A percentile compares a stretch with the other conserved stretches of the same genome.
Evolutionary conservation across 1,140 invertebrate species (phyloP).

Genomic region (Orussus abietinus): DNA sequence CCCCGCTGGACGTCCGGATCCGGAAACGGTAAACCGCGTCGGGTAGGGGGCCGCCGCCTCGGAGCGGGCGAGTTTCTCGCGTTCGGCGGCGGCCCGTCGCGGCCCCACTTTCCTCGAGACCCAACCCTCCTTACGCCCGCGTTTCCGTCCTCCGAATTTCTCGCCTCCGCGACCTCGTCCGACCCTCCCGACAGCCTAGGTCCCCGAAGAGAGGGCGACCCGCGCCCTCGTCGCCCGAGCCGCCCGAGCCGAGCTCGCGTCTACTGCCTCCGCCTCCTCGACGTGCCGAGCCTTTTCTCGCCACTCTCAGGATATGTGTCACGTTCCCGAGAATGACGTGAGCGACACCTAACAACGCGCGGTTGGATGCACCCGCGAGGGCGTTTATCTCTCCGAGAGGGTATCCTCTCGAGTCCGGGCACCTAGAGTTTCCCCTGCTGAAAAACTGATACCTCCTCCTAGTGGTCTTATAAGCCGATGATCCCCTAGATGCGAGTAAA

Average conservation of each 20-base stretch:
- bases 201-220: too few species aligned
- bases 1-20: conserved; percentile 12
- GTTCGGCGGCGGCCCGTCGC: conserved; percentile 8
- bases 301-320: conserved; percentile 26
- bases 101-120: conserved; percentile 16
- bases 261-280: too few species aligned
- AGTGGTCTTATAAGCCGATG: too few species aligned
- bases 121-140: conserved; percentile 39
- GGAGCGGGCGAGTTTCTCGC: conserved; percentile 15
- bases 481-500: too few species aligned
- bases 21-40: conserved; percentile 11
- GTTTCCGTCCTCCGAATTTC: conserved; percentile 29
- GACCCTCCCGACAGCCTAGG: too few species aligned
- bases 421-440: too few species aligned
- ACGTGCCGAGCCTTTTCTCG: conserved; percentile 21
- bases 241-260: too few species aligned
- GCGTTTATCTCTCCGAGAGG: too few species aligned
- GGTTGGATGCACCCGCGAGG: too few species aligned
- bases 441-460: too few species aligned
- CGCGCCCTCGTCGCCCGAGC: too few species aligned
- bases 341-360: conserved; percentile 16
- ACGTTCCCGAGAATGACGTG: conserved; percentile 26
- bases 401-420: too few species aligned
- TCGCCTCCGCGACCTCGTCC: conserved; percentile 9
- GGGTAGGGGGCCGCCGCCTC: neutral